phyloP scores from a whole-genome alignment of 2,888 invertebrate genomes.

The Drosophila limbata region DNA sequence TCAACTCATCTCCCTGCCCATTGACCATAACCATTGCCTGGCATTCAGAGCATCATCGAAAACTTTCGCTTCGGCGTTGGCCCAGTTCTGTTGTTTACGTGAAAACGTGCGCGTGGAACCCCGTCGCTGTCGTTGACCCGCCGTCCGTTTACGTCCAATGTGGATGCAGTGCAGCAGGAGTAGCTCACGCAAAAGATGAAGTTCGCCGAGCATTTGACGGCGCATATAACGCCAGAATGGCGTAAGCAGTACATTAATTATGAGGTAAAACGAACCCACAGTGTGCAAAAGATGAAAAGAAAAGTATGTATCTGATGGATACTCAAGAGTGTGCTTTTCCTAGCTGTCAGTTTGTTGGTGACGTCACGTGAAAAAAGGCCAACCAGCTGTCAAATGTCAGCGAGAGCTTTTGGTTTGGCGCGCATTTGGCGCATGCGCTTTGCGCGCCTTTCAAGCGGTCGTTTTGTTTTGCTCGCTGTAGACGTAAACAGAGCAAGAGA shows the following conservation, averaged over 20 bases:
- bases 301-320: constrained; percentile 63
- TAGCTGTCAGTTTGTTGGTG: constrained; percentile 67
- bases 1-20: neutral
- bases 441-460: neutral
- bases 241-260: constrained; percentile 93
- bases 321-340: constrained; percentile 60
- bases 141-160: constrained; percentile 42
- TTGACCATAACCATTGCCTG: constrained; percentile 19
- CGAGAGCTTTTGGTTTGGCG: constrained; percentile 54
- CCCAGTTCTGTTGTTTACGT: constrained; percentile 79
- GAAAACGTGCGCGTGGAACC: constrained; percentile 74
- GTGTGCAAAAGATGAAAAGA: constrained; percentile 25
- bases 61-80: constrained; percentile 68
- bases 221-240: constrained; percentile 97
- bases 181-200: constrained; percentile 88
- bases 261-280: constrained; percentile 86
- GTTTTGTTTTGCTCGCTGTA: constrained; percentile 63
- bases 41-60: constrained; percentile 56
- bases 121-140: constrained; percentile 27
- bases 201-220: constrained; percentile 94
- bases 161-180: constrained; percentile 67
- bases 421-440: constrained; percentile 65
- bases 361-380: constrained; percentile 67
- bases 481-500: constrained; percentile 63
- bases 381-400: constrained; percentile 61